Evolutionary conservation across 2,888 invertebrate genomes (phyloP).

Genomic region (Ornithoptera priamus): DNA sequence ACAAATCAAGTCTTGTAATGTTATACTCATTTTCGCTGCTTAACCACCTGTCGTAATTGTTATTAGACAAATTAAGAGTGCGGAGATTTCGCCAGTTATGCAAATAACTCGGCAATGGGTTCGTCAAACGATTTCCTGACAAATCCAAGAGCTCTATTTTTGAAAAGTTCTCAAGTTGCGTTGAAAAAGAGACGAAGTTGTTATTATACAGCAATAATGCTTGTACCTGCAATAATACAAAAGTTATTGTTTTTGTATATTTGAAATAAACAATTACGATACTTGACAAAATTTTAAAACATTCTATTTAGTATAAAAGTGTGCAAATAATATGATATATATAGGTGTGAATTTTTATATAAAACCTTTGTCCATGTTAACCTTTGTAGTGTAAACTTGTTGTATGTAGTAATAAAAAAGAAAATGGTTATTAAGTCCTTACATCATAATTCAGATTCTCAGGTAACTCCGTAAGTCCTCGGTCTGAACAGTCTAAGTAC

Average conservation of each 20-base stretch:
- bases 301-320: background rate
- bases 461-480: conserved; percentile 62
- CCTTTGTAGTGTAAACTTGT: too few relatives aligned
- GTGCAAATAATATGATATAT: background rate
- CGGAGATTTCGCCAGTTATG: conserved; percentile 72
- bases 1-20: conserved; percentile 82
- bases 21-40: conserved; percentile 48
- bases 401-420: background rate
- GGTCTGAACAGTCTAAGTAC: conserved; percentile 61
- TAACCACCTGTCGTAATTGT: conserved; percentile 69
- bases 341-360: too few relatives aligned
- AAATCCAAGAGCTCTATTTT: conserved; percentile 73
- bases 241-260: background rate
- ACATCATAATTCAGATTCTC: conserved; percentile 59
- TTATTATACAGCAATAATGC: conserved; percentile 83
- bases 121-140: conserved; percentile 75
- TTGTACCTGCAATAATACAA: conserved; percentile 76
- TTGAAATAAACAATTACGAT: background rate
- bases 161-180: conserved; percentile 67
- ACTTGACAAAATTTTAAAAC: background rate
- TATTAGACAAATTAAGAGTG: conserved; percentile 80
- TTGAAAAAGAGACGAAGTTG: conserved; percentile 78
- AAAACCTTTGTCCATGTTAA: too few relatives aligned
- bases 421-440: conserved; percentile 37
- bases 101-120: conserved; percentile 67